Base-by-base conservation (phyloP, 2,113 vertebrate species). In the Strigops habroptila region DNA sequence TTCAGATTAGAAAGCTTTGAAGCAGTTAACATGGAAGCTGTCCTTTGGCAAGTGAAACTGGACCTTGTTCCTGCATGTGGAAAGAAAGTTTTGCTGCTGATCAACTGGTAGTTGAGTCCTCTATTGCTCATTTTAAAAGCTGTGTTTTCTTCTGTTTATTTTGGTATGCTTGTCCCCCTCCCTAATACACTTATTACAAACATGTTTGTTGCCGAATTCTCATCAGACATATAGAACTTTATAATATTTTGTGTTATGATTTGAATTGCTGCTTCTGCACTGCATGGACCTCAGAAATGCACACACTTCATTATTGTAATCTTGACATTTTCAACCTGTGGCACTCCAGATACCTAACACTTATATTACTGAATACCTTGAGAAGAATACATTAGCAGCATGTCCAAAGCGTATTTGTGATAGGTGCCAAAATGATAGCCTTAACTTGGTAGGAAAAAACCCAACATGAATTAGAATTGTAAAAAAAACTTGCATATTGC, bases 31-130 rank as follows among this genome's bases (percentile, higher is more conserved):
- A 65, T 92, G 70, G 75, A 82, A 95, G 86, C 49, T 92, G 46
- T 65, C 75, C 60, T 86, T 93, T 93, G 64, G 79, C 62, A 63
- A 70, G 46, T 94, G 85, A 76, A 91, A 83, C 77, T 88, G 44
- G 43, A 92, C 73, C 52, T 84, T 75, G 65, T 84, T 90, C 46
- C 51, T 90, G 27, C 18, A 10, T 37, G 52, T 68, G 48, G 33
- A 77, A 74, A 63, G n/a, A 88, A 86, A 46, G 37, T 52, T 69
- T 82, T 95, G n/a, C 37, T 73, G 12, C 60, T 81, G 48, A 39
- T 83, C 30, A 27, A 17, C 12, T 67, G 44, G 12, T 82, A 46
- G 48, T 23, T 31, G n/a, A 41, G 46, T 81, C 59, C 18, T 51
- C n/a, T 52, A 52, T 14, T 24, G 16, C 44, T 70, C 2, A 6